Base-by-base conservation (phyloP, 2,797 vertebrate species). In the Geotrypetes seraphini region DNA sequence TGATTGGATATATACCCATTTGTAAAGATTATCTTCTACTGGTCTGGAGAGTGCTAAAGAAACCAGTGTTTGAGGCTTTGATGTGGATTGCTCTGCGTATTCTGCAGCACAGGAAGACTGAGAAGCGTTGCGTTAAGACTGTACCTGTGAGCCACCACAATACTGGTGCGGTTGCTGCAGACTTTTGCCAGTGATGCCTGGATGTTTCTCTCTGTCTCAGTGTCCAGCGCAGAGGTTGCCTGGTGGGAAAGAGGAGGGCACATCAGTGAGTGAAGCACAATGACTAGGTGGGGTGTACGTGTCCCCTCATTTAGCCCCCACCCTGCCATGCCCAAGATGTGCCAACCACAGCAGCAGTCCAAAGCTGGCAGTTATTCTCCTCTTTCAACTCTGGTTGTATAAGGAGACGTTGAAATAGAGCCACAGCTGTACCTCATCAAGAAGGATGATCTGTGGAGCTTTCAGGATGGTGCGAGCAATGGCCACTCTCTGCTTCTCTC, bases 391-490 rank as follows among this genome's bases (percentile, higher is more conserved):
- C n/a, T 42, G 32, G 29, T 3, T 9, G 37, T 8, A 9, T 5
- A 12, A 12, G 7, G 9, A 8, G 11, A 13, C 5, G 14, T 5
- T 0, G 0, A 7, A 25, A 36, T 21, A 5, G 12, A 6, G 3
- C 3, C 14, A 21, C 3, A 3, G n/a, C 2, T 1, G 71, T 52
- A 97, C 94, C 90, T 97, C 94, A 7, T 99, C 95, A 39, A 98
- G 73, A 28, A 97, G 81, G 40, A 99, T 77, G 58, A 99, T 91
- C 66, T 66, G 72, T 0, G 93, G 95, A 1, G 80, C 86, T 63
- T 99, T 98, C 41, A 99, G 88, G 60, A 99, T 91, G 6, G 95
- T 94, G 26, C 95, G 85, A 19, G 94, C 95, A 0, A 99, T 97
- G 47, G 94, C 94, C 0, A 97, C 88, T 0, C 94, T 83, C 60